Evolutionary conservation across 1,140 invertebrate species (phyloP).

Genomic region (Formica exsecta): DNA sequence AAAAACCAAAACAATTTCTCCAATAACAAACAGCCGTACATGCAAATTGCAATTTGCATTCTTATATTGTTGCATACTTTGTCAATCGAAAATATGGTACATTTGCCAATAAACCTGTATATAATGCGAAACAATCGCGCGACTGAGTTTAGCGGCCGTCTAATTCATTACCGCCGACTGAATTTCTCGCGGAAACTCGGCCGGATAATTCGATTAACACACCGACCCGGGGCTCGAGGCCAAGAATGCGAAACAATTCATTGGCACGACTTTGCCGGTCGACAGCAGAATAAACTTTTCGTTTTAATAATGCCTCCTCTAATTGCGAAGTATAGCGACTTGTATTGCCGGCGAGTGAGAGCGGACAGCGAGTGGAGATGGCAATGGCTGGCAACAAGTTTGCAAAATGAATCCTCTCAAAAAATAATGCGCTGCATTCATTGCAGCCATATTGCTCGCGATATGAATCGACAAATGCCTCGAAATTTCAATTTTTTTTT

Average conservation of each 20-base stretch:
- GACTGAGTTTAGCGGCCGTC: slow-evolving; percentile 13
- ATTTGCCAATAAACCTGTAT: not conserved
- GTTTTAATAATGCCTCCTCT: slow-evolving; percentile 66
- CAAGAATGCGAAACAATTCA: slow-evolving; percentile 74
- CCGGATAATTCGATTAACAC: slow-evolving; percentile 66
- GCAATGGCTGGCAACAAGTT: slow-evolving; percentile 16
- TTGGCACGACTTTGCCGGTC: slow-evolving; percentile 41
- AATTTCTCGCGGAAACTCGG: slow-evolving; percentile 60
- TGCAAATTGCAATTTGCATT: slow-evolving; percentile 27
- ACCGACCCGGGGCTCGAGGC: not conserved
- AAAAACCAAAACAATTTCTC: slow-evolving; percentile 37
- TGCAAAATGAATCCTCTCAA: slow-evolving; percentile 11
- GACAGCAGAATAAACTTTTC: slow-evolving; percentile 67
- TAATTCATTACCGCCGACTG: slow-evolving; percentile 61
- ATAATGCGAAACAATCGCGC: slow-evolving; percentile 43
- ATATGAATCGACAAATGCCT: not conserved
- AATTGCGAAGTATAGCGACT: slow-evolving; percentile 47
- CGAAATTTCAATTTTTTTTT: not conserved
- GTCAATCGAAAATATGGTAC: slow-evolving; percentile 40
- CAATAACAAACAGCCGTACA: slow-evolving; percentile 51
- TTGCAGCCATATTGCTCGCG: slow-evolving; percentile 21
- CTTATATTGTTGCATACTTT: slow-evolving; percentile 47
- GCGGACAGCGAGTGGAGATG: not conserved
- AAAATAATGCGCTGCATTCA: slow-evolving; percentile 46
- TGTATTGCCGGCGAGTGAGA: slow-evolving; percentile 1